Evolutionary conservation across 2,797 vertebrate species (phyloP).

Genomic region (Pangasius mekongensis): DNA sequence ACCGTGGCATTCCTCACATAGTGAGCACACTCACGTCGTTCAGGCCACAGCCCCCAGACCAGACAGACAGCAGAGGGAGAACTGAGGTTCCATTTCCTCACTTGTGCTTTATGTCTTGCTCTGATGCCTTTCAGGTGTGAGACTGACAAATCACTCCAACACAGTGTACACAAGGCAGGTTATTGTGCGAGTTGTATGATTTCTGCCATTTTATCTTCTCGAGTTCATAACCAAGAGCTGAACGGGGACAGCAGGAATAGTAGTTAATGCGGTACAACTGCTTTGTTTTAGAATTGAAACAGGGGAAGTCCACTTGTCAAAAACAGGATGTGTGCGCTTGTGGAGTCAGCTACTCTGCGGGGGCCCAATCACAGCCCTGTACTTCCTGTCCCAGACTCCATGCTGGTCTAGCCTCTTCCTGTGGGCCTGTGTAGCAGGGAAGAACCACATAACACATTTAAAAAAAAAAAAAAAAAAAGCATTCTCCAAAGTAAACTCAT

Average conservation of each 20-base stretch:
- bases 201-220: conserved; percentile 48
- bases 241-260: conserved; percentile 47
- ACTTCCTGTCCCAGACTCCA: conserved; percentile 70
- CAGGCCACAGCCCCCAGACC: conserved; percentile 41
- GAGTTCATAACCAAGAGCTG: background rate
- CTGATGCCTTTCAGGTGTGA: conserved; percentile 10
- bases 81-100: conserved; percentile 5
- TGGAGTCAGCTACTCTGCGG: conserved; percentile 71
- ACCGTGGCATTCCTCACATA: conserved; percentile 57
- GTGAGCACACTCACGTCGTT: conserved; percentile 28
- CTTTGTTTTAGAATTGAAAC: conserved; percentile 66
- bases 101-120: background rate
- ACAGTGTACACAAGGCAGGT: conserved; percentile 42
- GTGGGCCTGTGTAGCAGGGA: conserved; percentile 57
- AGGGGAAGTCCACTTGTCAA: conserved; percentile 76
- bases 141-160: background rate
- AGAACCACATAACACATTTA: conserved; percentile 50
- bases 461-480: conserved; percentile 28
- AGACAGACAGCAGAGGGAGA: conserved; percentile 34
- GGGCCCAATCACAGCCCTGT: conserved; percentile 68
- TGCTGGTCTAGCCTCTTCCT: conserved; percentile 68
- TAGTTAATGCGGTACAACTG: conserved; percentile 43
- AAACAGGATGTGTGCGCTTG: conserved; percentile 76
- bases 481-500: conserved; percentile 39
- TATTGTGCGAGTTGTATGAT: conserved; percentile 41